Percentiles rank a stretch among this genome's conserved stretches.
Evolutionary conservation across 2,113 vertebrate species (phyloP).

Genomic region (Pygathrix nemaeus): DNA sequence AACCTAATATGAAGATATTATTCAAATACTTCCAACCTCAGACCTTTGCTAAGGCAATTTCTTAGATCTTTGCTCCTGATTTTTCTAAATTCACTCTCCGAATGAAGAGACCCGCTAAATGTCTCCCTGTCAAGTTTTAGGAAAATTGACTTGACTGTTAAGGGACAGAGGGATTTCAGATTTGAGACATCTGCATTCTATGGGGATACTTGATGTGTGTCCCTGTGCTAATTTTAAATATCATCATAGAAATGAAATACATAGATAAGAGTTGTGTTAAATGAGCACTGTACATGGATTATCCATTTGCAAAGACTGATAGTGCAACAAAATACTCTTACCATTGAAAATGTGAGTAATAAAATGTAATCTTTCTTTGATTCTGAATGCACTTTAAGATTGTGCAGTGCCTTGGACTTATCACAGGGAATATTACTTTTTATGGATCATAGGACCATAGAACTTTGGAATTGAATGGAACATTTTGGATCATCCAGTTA

Average conservation of each 20-base stretch:
- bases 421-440: not conserved
- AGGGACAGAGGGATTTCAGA: not conserved
- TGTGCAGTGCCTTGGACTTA: not conserved
- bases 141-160: not conserved
- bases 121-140: not conserved
- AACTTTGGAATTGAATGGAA: not conserved
- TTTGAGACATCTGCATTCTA: not conserved
- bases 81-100: not conserved
- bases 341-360: constrained; percentile 7
- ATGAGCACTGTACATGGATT: not conserved
- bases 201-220: not conserved
- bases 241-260: not conserved
- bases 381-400: not conserved
- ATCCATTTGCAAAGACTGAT: constrained; percentile 30
- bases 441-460: not conserved
- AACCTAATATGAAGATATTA: not conserved
- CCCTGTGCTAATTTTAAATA: not conserved
- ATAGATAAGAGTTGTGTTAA: not conserved
- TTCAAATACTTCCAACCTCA: not conserved
- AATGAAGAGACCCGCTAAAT: not conserved
- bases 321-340: not conserved
- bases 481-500: not conserved
- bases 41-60: not conserved
- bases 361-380: not conserved
- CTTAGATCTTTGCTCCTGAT: not conserved